phyloP scores from a whole-genome alignment of 1,140 invertebrate species.

The Caenorhabditis tropicalis region DNA sequence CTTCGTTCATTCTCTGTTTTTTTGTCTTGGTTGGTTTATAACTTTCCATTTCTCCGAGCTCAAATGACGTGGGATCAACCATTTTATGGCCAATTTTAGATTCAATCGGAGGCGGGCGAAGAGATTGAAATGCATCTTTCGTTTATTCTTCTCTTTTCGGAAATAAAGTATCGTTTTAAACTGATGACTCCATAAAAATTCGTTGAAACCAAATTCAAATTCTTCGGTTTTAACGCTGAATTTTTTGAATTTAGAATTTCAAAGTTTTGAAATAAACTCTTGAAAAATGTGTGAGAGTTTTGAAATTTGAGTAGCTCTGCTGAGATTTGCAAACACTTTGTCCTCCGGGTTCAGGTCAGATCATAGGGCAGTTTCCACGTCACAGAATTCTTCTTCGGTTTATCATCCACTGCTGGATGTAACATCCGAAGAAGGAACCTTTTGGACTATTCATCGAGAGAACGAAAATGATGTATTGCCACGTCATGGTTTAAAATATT shows the following conservation, averaged over 20 bases:
- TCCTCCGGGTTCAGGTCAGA: too few species aligned
- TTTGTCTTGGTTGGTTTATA: neutral
- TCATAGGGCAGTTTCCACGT: neutral
- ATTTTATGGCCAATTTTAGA: constrained; percentile 36
- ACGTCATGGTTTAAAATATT: constrained; percentile 26
- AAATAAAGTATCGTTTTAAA: neutral
- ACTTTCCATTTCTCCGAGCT: neutral
- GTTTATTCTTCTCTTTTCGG: neutral
- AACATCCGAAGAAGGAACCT: too few species aligned
- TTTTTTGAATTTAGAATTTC: neutral
- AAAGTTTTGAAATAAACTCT: neutral
- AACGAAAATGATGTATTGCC: neutral
- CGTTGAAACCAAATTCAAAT: neutral
- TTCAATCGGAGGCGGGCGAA: constrained; percentile 13
- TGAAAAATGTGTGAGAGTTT: neutral
- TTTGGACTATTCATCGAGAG: neutral
- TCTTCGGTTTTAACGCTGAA: too few species aligned
- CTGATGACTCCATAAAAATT: neutral
- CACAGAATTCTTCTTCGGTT: neutral
- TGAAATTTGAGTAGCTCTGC: neutral
- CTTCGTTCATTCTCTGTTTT: neutral
- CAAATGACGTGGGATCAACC: constrained; percentile 23
- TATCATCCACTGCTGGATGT: neutral
- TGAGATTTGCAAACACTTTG: neutral
- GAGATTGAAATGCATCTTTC: constrained; percentile 1